Conservation (phyloP, 2,888 invertebrate species). For the Eurytoma adleriae region DNA sequence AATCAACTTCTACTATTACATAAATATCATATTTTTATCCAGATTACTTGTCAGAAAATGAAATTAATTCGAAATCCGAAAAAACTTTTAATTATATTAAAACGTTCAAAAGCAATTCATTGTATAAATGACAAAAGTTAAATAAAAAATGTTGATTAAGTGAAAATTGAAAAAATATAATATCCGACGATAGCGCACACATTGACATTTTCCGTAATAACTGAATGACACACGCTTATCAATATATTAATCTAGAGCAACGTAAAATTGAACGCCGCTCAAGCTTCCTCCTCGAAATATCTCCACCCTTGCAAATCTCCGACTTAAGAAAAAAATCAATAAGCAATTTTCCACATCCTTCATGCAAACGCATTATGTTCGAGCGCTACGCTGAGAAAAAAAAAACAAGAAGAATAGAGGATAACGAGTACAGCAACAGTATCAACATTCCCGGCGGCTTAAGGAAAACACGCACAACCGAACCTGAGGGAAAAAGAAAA, state of each 20-base stretch:
- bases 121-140: background rate
- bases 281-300: constrained; percentile 5
- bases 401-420: background rate
- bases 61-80: too few species aligned
- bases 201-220: background rate
- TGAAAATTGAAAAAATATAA: background rate
- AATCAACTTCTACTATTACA: too few species aligned
- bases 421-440: too few species aligned
- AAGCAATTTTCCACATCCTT: constrained; percentile 22
- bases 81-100: background rate
- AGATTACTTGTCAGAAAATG: too few species aligned
- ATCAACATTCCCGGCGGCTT: too few species aligned
- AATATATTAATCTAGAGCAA: background rate
- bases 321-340: constrained; percentile 17
- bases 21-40: too few species aligned
- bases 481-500: background rate
- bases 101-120: background rate
- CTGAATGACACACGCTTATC: background rate
- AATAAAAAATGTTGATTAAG: background rate
- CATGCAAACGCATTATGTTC: background rate
- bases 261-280: background rate
- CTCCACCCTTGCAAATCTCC: constrained; percentile 14
- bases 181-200: background rate
- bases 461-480: background rate
- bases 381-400: background rate